phyloP scores from a whole-genome alignment of 35 echinoderm and acorn worm species.

The Lytechinus variegatus region DNA sequence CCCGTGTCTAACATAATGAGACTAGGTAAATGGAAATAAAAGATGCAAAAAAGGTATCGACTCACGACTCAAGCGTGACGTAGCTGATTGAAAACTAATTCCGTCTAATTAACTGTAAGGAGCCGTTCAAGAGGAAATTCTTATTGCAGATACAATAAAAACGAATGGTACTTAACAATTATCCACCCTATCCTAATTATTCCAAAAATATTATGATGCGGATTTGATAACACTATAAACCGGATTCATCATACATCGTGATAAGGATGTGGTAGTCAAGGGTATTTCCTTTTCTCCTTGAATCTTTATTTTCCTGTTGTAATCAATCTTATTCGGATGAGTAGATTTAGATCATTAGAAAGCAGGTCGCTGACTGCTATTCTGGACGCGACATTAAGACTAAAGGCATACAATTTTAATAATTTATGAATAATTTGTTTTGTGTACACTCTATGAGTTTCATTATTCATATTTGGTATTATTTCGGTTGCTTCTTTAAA shows the following conservation, averaged over 20 bases:
- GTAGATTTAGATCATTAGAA: background rate
- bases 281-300: background rate
- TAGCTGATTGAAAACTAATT: background rate
- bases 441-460: too few relatives aligned
- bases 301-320: background rate
- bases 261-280: background rate
- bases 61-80: background rate
- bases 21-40: background rate
- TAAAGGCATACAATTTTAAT: too few relatives aligned
- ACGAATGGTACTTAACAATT: background rate
- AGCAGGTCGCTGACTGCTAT: too few relatives aligned
- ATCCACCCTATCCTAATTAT: background rate
- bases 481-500: too few relatives aligned
- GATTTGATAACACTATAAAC: background rate
- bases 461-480: too few relatives aligned
- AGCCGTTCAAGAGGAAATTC: background rate
- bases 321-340: background rate
- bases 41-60: background rate
- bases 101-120: background rate
- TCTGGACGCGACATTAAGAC: too few relatives aligned
- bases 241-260: background rate
- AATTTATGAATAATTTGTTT: too few relatives aligned
- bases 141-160: constrained; percentile 21
- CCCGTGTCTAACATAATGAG: background rate
- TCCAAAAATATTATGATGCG: background rate